phyloP scores from a whole-genome alignment of 2,113 vertebrate species.

The Oenanthe oenanthe region DNA sequence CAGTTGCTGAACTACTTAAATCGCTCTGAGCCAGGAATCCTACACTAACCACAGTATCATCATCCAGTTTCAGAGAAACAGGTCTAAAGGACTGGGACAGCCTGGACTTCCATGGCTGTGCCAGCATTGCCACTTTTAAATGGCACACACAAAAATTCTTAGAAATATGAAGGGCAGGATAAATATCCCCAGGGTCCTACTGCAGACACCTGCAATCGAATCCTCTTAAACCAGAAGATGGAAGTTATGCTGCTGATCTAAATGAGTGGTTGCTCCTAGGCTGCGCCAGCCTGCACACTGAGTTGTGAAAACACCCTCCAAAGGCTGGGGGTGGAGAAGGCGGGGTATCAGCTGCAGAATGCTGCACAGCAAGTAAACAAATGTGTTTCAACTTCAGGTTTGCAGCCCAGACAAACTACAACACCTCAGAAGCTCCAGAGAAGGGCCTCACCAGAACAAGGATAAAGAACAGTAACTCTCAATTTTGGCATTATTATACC shows the following conservation, averaged over 20 bases:
- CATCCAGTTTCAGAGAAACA: not conserved
- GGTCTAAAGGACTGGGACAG: not conserved
- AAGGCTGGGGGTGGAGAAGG: not conserved
- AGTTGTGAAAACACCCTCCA: conserved; percentile 19
- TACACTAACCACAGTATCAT: not conserved
- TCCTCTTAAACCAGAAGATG: not conserved
- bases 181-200: not conserved
- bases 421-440: not conserved
- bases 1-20: not conserved
- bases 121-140: not conserved
- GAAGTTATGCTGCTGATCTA: conserved; percentile 18
- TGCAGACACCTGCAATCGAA: not conserved
- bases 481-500: not conserved
- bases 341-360: not conserved
- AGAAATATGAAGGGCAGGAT: not conserved
- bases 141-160: not conserved
- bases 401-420: not conserved
- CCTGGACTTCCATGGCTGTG: not conserved
- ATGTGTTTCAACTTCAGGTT: not conserved
- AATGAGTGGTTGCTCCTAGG: conserved; percentile 18
- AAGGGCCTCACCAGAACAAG: not conserved
- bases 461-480: not conserved
- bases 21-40: not conserved
- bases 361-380: conserved; percentile 29
- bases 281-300: not conserved